phyloP scores from a whole-genome alignment of 2,797 vertebrate genomes.

The Adelosebastes latens region DNA sequence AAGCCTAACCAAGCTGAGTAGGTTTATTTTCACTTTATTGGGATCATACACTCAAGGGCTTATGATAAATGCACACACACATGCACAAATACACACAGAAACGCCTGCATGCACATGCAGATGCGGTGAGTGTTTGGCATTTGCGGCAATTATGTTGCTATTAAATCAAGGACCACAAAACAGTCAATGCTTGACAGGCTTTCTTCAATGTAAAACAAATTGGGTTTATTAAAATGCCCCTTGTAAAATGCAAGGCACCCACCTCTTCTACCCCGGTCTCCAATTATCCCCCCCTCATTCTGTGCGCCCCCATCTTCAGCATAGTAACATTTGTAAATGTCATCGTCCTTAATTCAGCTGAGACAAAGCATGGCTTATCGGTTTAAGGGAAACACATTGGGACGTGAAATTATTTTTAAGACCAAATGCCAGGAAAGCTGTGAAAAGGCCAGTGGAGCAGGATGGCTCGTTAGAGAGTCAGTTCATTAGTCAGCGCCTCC shows the following conservation, averaged over 20 bases:
- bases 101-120: conserved; percentile 28
- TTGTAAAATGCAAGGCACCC: conserved; percentile 68
- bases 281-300: conserved; percentile 65
- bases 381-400: conserved; percentile 85
- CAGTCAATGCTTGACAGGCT: conserved; percentile 76
- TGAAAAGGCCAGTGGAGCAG: conserved; percentile 81
- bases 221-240: conserved; percentile 79
- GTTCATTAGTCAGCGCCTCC: conserved; percentile 79
- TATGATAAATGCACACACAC: conserved; percentile 18
- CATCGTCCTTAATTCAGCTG: conserved; percentile 82
- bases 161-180: conserved; percentile 79
- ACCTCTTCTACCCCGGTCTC: conserved; percentile 68
- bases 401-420: conserved; percentile 87
- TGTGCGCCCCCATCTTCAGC: conserved; percentile 62
- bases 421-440: conserved; percentile 84
- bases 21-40: conserved; percentile 58
- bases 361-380: conserved; percentile 83
- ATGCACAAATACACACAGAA: conserved; percentile 23
- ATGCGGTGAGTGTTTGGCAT: conserved; percentile 72
- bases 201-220: conserved; percentile 81
- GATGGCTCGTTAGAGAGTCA: conserved; percentile 77
- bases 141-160: conserved; percentile 80
- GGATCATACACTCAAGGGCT: conserved; percentile 40
- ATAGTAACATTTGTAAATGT: conserved; percentile 85
- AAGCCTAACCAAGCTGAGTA: conserved; percentile 49